Evolutionary conservation across 1,140 invertebrate genomes (phyloP).

Genomic region (Pseudomyrmex cubaensis): DNA sequence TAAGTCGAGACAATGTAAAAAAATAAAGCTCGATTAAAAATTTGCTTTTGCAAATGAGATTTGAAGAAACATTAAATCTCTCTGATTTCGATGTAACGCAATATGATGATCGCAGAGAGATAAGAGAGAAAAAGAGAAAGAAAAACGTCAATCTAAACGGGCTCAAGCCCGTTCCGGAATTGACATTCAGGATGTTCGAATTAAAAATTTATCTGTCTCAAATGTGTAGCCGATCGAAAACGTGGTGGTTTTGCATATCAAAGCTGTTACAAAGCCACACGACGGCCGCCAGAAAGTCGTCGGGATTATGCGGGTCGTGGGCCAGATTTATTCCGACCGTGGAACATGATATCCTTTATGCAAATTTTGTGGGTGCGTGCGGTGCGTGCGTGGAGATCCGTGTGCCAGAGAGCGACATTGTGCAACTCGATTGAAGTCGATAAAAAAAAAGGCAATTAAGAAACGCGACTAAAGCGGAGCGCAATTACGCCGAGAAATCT

Average conservation of each 20-base stretch:
- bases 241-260: slow-evolving; percentile 26
- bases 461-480: slow-evolving; percentile 24
- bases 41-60: no score
- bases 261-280: slow-evolving; percentile 29
- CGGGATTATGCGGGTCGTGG: slow-evolving; percentile 47
- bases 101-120: no score
- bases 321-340: slow-evolving; percentile 46
- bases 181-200: background rate
- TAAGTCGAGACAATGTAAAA: no score
- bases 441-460: slow-evolving; percentile 40
- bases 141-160: no score
- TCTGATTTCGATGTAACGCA: no score
- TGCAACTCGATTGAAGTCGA: slow-evolving; percentile 39
- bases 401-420: slow-evolving; percentile 29
- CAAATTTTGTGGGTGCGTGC: slow-evolving; percentile 50
- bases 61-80: no score
- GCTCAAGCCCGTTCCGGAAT: background rate
- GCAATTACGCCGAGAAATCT: slow-evolving; percentile 53
- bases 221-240: slow-evolving; percentile 21
- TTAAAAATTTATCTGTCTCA: slow-evolving; percentile 3
- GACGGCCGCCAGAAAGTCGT: slow-evolving; percentile 27
- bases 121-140: no score
- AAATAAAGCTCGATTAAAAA: no score
- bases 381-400: slow-evolving; percentile 31
- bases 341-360: slow-evolving; percentile 58